Base-by-base conservation (phyloP, 2,888 invertebrate genomes). In the Papilio elwesi region DNA sequence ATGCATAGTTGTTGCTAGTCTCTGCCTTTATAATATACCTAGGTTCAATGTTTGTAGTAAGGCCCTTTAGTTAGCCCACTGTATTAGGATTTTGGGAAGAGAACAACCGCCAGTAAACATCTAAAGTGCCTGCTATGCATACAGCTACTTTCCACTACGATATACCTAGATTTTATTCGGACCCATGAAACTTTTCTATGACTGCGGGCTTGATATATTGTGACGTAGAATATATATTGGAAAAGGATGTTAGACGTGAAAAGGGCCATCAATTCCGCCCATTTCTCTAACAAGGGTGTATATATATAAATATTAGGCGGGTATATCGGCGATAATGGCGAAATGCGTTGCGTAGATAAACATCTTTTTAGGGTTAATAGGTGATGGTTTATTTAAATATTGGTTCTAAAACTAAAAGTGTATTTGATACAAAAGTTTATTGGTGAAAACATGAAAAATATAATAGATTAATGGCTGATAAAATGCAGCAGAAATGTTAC, bases 391-490 rank as follows among this genome's bases (percentile, higher is more conserved):
- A 91, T 92, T 92, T 89, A 87, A 89, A 87, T 90, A 90, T 90
- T 90, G 90, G 90, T 92, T 93, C 93, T 93, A 92, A 93, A 93
- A 93, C 93, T 93, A 93, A 93, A 92, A 90, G 91, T 93, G 92
- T 93, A 93, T 93, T 93, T 93, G 92, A 93, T 93, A 93, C 93
- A 93, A 93, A 76, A 93, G 92, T 91, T 93, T 93, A 93, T 93
- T 93, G 93, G 93, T 93, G 93, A 93, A 93, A 93, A 93, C 93
- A 93, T 93, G 93, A 92, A 93, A 93, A 93, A 93, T 93, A 93
- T 93, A 93, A 93, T 93, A 92, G 93, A 92, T 91, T 92, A 93
- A 92, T 93, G 93, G 93, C 93, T 93, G 93, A 92, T 92, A 93
- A 93, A 93, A 93, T 92, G 93, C 93, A 93, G 93, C 93, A 89